These are phyloP conservation scores for Dryas iulia DNA, from an alignment of 1,140 invertebrate genomes.

Conservation along the genomic window DNA sequence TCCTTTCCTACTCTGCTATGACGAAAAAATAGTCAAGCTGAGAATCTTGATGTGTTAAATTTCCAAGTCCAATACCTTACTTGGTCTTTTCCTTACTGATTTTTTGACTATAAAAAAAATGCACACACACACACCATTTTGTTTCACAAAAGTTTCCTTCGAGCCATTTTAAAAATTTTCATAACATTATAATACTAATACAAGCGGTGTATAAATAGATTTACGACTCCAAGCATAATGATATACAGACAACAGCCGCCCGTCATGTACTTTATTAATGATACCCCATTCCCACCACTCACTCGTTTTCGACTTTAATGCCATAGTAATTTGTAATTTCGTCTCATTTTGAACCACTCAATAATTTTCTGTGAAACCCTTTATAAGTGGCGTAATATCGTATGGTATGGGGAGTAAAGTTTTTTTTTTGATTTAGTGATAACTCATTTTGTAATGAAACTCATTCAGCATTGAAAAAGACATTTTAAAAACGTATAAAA, in stretches of 20 bases:
- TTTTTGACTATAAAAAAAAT: too few relatives aligned
- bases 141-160: not conserved
- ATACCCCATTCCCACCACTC: constrained; percentile 34
- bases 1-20: too few relatives aligned
- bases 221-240: constrained; percentile 15
- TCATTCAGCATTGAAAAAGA: too few relatives aligned
- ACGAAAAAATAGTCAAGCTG: too few relatives aligned
- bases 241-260: constrained; percentile 21
- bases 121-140: too few relatives aligned
- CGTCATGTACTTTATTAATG: constrained; percentile 42
- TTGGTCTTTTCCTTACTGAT: too few relatives aligned
- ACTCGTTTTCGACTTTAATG: constrained; percentile 43
- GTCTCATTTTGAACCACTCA: constrained; percentile 46
- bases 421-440: not conserved
- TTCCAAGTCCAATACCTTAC: too few relatives aligned
- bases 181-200: not conserved
- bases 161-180: not conserved
- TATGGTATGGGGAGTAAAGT: not conserved
- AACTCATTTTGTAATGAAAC: not conserved
- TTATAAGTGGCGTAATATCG: constrained; percentile 26
- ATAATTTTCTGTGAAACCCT: constrained; percentile 36
- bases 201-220: constrained; percentile 2
- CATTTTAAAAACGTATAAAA: too few relatives aligned
- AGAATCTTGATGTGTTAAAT: too few relatives aligned
- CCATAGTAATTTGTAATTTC: constrained; percentile 45